These are phyloP conservation scores for Heteromormyrus szaboi DNA, from an alignment of 2,797 vertebrate genomes.

Conservation along the genomic window DNA sequence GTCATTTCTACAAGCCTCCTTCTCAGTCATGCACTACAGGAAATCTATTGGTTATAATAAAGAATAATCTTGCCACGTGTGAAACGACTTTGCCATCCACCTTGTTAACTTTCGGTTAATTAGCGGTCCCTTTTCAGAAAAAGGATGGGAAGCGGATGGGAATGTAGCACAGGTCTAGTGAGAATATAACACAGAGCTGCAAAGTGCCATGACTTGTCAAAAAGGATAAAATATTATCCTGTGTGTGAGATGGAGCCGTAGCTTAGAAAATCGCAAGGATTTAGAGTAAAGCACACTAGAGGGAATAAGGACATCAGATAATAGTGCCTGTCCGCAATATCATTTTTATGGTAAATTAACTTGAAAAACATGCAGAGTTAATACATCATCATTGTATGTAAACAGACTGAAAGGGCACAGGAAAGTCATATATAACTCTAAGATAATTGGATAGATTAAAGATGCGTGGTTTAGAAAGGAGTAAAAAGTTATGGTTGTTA, in stretches of 20 bases:
- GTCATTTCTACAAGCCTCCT: conserved; percentile 6
- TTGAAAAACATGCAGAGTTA: conserved; percentile 28
- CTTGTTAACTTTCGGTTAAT: conserved; percentile 40
- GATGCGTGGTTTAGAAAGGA: conserved; percentile 2
- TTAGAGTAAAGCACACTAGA: conserved; percentile 14
- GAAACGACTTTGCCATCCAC: neutral
- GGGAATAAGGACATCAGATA: conserved; percentile 29
- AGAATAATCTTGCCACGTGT: conserved; percentile 11
- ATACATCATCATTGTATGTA: conserved; percentile 18
- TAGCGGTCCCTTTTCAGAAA: conserved; percentile 55
- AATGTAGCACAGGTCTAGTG: conserved; percentile 47
- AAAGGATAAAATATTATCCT: conserved; percentile 47
- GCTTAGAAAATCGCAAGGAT: conserved; percentile 26
- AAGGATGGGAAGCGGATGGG: conserved; percentile 36
- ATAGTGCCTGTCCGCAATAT: conserved; percentile 13
- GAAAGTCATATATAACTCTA: conserved; percentile 16
- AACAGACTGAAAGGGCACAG: neutral
- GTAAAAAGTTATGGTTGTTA: neutral
- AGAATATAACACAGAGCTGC: conserved; percentile 48
- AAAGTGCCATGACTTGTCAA: conserved; percentile 51
- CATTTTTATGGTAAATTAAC: conserved; percentile 22
- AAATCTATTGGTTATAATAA: conserved; percentile 5
- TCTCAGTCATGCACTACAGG: neutral
- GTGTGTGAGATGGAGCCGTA: conserved; percentile 34
- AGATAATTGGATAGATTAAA: conserved; percentile 15